Conservation (phyloP, 2,888 invertebrate genomes). For the Scrobipalpa costella region DNA sequence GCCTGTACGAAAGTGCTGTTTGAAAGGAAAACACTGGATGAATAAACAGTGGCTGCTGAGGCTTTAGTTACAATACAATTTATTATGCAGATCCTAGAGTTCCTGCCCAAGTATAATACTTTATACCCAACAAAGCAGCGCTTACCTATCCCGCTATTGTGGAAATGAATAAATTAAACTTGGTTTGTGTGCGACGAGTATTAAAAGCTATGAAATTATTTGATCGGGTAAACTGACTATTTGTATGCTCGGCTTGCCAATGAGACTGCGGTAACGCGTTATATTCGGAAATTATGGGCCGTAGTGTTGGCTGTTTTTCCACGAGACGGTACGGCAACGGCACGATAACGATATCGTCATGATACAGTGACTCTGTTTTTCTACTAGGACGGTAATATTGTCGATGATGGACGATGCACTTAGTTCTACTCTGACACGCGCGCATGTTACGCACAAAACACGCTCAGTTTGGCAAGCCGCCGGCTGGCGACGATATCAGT, state of each 20-base stretch:
- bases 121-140: conserved; percentile 21
- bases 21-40: conserved; percentile 21
- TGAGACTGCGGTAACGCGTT: conserved; percentile 13
- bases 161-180: conserved; percentile 25
- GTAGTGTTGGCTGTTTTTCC: too few relatives aligned
- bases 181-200: conserved; percentile 12
- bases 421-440: too few relatives aligned
- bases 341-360: too few relatives aligned
- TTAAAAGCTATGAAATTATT: conserved; percentile 16
- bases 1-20: conserved; percentile 10
- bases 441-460: too few relatives aligned
- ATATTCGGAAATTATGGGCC: too few relatives aligned
- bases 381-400: too few relatives aligned
- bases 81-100: conserved; percentile 26
- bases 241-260: conserved; percentile 18
- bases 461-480: too few relatives aligned
- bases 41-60: conserved; percentile 23
- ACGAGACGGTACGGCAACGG: too few relatives aligned
- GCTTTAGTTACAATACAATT: conserved; percentile 27
- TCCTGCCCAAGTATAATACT: conserved; percentile 22
- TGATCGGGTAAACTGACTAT: conserved; percentile 13
- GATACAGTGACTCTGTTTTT: too few relatives aligned
- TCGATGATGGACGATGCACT: too few relatives aligned
- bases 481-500: too few relatives aligned
- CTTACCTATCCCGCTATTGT: conserved; percentile 24